Evolutionary conservation across 2,797 vertebrate genomes (phyloP).

Genomic region (Taeniopygia guttata): DNA sequence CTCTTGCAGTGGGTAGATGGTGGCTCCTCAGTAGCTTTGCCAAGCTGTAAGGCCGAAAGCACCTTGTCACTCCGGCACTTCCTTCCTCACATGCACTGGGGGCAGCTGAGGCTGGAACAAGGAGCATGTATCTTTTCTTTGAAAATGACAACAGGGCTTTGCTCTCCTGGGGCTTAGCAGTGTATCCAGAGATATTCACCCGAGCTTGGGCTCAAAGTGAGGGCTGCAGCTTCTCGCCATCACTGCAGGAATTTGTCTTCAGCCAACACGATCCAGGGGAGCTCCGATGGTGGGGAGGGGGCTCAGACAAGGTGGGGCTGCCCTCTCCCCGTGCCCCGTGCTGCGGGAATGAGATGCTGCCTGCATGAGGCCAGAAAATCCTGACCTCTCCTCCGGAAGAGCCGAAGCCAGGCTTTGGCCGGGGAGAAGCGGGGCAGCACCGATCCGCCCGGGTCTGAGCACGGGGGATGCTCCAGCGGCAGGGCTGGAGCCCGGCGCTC

Average conservation of each 20-base stretch:
- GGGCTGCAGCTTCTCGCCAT: neutral
- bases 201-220: rapidly evolving
- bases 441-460: neutral
- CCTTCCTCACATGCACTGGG: rapidly evolving
- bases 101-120: neutral
- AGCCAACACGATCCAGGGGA: rapidly evolving
- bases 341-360: neutral
- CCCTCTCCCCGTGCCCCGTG: too few species aligned
- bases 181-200: rapidly evolving
- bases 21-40: neutral
- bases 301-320: neutral
- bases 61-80: neutral
- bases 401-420: neutral
- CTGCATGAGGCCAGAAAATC: neutral
- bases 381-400: neutral
- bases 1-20: rapidly evolving
- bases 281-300: rapidly evolving
- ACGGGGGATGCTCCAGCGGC: too few species aligned
- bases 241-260: rapidly evolving
- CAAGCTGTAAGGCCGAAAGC: neutral
- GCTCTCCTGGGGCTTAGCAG: neutral
- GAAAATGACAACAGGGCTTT: neutral
- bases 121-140: neutral
- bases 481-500: neutral
- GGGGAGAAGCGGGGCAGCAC: neutral